Percentiles rank a stretch among this genome's conserved stretches.
These are phyloP conservation scores for Drosophila fulvimacula DNA, from an alignment of 2,888 invertebrate genomes.

Conservation along the genomic window DNA sequence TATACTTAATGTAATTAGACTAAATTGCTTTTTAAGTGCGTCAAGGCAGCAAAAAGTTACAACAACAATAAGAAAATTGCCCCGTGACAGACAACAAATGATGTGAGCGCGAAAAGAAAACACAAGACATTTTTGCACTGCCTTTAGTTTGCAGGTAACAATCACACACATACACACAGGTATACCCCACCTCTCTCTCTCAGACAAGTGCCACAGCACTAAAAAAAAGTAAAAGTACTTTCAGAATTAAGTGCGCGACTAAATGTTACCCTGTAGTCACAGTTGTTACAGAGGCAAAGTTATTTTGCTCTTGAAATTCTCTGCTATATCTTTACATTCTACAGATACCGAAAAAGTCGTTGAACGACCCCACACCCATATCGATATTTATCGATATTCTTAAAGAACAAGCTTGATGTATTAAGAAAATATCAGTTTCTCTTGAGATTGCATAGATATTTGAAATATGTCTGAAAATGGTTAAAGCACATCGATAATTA, in stretches of 20 bases:
- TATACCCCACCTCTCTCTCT: neutral
- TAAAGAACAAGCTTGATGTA: neutral
- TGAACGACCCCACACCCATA: neutral
- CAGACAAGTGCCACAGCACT: neutral
- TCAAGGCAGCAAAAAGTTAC: constrained; percentile 57
- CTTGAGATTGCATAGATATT: no score
- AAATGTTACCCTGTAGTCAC: neutral
- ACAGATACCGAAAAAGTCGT: neutral
- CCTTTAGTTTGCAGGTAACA: constrained; percentile 8
- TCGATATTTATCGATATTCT: constrained; percentile 1
- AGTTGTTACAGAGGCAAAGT: neutral
- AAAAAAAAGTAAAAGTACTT: constrained; percentile 33
- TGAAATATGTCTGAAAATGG: neutral
- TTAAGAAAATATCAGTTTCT: no score
- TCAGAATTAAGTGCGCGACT: neutral
- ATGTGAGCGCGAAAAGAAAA: constrained; percentile 4
- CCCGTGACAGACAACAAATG: constrained; percentile 29
- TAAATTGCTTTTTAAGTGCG: constrained; percentile 80
- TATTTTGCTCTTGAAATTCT: no score
- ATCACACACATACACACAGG: constrained; percentile 38
- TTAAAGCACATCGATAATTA: neutral
- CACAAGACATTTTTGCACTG: constrained; percentile 19
- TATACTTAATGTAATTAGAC: constrained; percentile 79
- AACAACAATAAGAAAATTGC: constrained; percentile 23
- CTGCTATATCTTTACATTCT: no score